These are phyloP conservation scores for Liasis olivaceus DNA, from an alignment of 2,797 vertebrate genomes.

Conservation along the genomic window DNA sequence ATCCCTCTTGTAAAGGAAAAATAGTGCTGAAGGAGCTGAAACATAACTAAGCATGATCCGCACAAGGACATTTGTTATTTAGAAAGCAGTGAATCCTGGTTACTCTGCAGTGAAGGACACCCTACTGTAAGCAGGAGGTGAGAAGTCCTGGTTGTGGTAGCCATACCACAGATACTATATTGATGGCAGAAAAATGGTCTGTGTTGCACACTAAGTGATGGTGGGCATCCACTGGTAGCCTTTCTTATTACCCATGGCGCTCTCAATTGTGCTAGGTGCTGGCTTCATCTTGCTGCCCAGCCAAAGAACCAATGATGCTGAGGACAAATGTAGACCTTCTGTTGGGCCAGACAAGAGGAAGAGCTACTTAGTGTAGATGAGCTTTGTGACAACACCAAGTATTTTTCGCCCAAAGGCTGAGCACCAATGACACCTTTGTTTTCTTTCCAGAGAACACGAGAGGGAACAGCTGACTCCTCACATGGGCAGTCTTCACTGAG, in stretches of 20 bases:
- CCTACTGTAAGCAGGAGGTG: neutral
- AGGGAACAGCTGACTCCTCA: neutral
- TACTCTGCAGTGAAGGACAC: neutral
- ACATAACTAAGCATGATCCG: neutral
- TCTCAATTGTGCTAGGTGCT: neutral
- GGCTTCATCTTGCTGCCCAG: neutral
- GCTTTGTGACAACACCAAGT: neutral
- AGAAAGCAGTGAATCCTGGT: neutral
- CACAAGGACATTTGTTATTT: neutral
- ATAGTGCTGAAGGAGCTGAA: neutral
- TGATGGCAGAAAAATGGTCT: neutral
- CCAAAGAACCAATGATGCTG: neutral
- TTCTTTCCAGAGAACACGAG: neutral
- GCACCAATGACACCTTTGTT: neutral
- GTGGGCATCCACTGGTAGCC: neutral
- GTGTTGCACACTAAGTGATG: neutral
- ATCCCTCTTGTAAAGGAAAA: neutral
- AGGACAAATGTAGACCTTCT: neutral
- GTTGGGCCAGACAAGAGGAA: neutral
- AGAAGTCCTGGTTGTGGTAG: neutral
- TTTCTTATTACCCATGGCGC: neutral
- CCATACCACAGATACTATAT: neutral
- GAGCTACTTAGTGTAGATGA: neutral
- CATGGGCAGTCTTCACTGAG: neutral
- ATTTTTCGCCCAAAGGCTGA: neutral